Evolutionary conservation across 2,113 vertebrate genomes (phyloP).

Genomic region (Albula glossodonta): DNA sequence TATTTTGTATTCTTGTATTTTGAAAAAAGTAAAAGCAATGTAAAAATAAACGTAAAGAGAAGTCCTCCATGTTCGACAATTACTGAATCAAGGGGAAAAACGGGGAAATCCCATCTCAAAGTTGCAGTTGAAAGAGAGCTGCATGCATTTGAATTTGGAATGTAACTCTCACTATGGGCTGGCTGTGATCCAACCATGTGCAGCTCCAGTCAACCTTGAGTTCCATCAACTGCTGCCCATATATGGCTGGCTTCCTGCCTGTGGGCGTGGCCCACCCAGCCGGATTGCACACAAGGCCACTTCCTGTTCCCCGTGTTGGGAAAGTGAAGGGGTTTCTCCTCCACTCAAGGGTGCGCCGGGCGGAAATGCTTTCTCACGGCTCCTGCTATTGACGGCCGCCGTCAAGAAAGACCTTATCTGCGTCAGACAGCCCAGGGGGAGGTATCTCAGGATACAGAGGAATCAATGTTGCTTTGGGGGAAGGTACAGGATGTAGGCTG

Average conservation of each 20-base stretch:
- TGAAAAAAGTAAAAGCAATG: background rate
- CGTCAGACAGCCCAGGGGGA: background rate
- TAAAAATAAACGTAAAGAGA: background rate
- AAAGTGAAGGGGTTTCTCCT: background rate
- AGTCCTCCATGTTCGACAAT: no score
- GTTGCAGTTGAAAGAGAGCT: background rate
- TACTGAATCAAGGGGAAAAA: no score
- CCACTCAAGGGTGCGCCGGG: background rate
- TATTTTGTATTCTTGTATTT: background rate
- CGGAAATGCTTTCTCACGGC: background rate
- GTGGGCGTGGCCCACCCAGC: background rate
- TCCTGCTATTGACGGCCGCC: background rate
- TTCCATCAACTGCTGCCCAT: background rate
- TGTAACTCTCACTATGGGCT: background rate
- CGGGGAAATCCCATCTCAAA: no score
- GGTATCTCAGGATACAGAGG: background rate
- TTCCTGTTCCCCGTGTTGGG: background rate
- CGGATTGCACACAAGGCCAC: background rate
- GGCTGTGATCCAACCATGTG: background rate
- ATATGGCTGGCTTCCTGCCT: background rate
- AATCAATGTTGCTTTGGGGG: background rate
- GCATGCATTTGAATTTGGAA: background rate
- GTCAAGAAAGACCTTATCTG: background rate
- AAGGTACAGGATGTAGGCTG: background rate
- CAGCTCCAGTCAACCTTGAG: background rate